A percentile compares a stretch with the other conserved stretches of the same genome.
phyloP scores from a whole-genome alignment of 2,888 invertebrate genomes.

The Melieria picta region DNA sequence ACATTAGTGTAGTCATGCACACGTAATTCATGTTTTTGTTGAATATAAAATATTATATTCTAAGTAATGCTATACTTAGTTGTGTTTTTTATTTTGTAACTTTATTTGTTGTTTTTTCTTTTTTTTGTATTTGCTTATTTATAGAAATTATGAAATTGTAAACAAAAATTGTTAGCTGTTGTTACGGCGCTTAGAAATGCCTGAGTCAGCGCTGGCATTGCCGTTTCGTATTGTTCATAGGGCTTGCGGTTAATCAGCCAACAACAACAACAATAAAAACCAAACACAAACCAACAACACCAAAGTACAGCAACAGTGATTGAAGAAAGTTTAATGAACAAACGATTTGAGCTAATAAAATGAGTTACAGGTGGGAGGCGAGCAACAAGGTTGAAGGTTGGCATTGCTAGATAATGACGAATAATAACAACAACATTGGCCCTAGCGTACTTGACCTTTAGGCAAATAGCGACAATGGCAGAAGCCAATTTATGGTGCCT shows the following conservation, averaged over 20 bases:
- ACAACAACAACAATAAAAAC: neutral
- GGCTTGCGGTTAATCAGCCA: neutral
- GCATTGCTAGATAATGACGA: too few relatives aligned
- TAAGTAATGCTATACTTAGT: too few relatives aligned
- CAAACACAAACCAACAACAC: neutral
- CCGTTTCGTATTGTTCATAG: neutral
- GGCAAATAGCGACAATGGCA: too few relatives aligned
- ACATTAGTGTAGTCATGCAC: constrained; percentile 9
- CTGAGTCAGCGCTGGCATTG: neutral
- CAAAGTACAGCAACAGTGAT: neutral
- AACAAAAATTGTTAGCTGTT: neutral
- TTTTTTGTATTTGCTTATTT: neutral
- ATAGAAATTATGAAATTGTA: neutral
- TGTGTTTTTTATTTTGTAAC: neutral
- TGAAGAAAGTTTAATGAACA: neutral
- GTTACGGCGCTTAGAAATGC: neutral
- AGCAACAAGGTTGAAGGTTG: too few relatives aligned
- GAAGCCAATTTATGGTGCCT: too few relatives aligned
- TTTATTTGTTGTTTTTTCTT: neutral
- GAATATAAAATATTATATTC: too few relatives aligned
- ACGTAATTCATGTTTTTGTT: constrained; percentile 9
- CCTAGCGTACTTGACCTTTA: too few relatives aligned
- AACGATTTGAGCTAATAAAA: neutral
- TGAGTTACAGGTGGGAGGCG: too few relatives aligned
- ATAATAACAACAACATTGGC: too few relatives aligned